Evolutionary conservation across 2,888 invertebrate genomes (phyloP).

Genomic region (Noctua fimbriata): DNA sequence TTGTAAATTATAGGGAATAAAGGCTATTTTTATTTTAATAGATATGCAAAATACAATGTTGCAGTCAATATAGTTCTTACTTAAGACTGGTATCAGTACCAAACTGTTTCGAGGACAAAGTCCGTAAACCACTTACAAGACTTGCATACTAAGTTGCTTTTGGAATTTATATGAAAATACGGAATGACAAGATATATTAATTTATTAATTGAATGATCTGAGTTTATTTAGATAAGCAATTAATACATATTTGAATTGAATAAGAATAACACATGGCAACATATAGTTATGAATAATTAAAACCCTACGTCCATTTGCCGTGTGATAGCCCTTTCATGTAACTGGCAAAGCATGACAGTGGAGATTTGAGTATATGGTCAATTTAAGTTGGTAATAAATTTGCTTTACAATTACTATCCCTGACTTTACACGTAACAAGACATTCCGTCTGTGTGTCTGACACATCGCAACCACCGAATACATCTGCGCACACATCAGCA

Average conservation of each 20-base stretch:
- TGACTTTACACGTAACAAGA: not conserved
- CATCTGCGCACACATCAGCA: constrained; percentile 22
- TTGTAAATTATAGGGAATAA: too few relatives aligned
- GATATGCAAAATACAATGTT: not conserved
- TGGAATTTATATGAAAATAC: not conserved
- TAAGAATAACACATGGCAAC: not conserved
- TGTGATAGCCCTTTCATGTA: not conserved
- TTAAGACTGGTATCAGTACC: constrained; percentile 4
- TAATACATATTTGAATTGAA: not conserved
- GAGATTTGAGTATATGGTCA: not conserved
- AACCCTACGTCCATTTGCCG: not conserved
- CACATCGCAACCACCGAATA: constrained; percentile 24
- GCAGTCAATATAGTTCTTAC: constrained; percentile 4
- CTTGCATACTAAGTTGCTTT: constrained; percentile 10
- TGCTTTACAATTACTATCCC: not conserved
- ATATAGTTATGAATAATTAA: too few relatives aligned
- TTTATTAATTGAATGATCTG: not conserved
- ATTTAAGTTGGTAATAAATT: not conserved
- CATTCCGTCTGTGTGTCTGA: not conserved
- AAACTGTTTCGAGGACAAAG: constrained; percentile 11
- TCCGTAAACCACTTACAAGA: constrained; percentile 18
- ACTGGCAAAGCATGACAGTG: not conserved
- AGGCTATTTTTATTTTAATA: too few relatives aligned
- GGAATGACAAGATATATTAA: not conserved
- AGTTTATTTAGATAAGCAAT: not conserved